Evolutionary conservation across 1,140 invertebrate genomes (phyloP).

Genomic region (Tetramorium alpestre): DNA sequence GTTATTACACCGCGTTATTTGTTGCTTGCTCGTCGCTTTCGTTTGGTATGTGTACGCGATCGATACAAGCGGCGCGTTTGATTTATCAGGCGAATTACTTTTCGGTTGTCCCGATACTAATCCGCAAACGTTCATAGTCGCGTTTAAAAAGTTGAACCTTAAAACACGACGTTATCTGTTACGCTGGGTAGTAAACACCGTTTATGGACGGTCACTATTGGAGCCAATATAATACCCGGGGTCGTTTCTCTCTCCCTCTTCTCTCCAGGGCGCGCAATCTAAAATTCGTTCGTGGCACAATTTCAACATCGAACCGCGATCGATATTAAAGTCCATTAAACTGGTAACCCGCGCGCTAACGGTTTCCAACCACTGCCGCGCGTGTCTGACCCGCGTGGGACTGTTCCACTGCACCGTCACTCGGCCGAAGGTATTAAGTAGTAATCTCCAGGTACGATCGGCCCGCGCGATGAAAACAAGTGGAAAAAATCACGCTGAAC

Average conservation of each 20-base stretch:
- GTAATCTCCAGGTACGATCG: constrained; percentile 80
- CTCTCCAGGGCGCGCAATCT: constrained; percentile 60
- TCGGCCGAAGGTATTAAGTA: constrained; percentile 77
- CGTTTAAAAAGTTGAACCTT: constrained; percentile 36
- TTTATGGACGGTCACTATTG: constrained; percentile 65
- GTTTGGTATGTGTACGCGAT: neutral
- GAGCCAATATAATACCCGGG: constrained; percentile 64
- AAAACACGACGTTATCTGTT: constrained; percentile 55
- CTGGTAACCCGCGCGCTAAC: constrained; percentile 72
- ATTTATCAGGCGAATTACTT: constrained; percentile 43
- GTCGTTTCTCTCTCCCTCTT: neutral
- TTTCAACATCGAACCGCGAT: constrained; percentile 73
- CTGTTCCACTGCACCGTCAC: constrained; percentile 71
- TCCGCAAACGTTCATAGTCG: constrained; percentile 23
- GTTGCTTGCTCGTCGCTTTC: neutral
- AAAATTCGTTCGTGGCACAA: constrained; percentile 75
- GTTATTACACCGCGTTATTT: neutral
- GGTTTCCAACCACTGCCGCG: constrained; percentile 63
- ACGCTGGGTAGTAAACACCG: constrained; percentile 63
- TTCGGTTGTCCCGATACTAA: constrained; percentile 19
- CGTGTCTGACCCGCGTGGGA: constrained; percentile 70
- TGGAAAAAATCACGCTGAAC: constrained; percentile 69
- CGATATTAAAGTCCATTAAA: constrained; percentile 76
- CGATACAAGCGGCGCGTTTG: neutral
- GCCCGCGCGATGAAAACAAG: constrained; percentile 72